phyloP scores from a whole-genome alignment of 2,113 vertebrate species.

The Albula glossodonta region DNA sequence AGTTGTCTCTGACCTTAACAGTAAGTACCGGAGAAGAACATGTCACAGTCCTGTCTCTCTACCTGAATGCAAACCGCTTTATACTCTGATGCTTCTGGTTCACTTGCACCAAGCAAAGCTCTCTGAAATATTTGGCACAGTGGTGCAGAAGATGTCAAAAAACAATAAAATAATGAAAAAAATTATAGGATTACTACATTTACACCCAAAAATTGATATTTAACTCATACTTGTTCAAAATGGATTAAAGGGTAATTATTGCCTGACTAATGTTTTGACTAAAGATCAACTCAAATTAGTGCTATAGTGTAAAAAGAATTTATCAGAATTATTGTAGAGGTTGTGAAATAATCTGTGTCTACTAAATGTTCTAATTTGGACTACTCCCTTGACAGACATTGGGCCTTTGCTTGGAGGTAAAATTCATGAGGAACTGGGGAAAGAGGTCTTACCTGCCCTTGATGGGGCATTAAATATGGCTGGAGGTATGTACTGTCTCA shows the following conservation, averaged over 20 bases:
- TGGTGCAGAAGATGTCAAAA: not conserved
- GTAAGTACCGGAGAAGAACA: slow-evolving; percentile 72
- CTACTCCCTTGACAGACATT: slow-evolving; percentile 70
- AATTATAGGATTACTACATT: not conserved
- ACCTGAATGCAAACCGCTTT: not conserved
- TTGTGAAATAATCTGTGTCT: not conserved
- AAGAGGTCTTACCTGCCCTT: slow-evolving; percentile 79
- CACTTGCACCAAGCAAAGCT: not conserved
- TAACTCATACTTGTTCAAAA: too few relatives aligned
- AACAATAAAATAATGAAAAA: not conserved
- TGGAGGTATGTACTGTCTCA: slow-evolving; percentile 72
- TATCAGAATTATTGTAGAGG: not conserved
- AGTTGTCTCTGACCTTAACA: slow-evolving; percentile 84
- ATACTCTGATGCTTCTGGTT: not conserved
- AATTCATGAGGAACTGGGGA: slow-evolving; percentile 77
- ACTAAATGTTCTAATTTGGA: not conserved
- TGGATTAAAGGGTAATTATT: too few relatives aligned
- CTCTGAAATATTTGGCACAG: not conserved
- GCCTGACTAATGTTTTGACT: too few relatives aligned
- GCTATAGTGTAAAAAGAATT: too few relatives aligned
- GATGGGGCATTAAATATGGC: slow-evolving; percentile 77
- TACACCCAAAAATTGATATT: not conserved
- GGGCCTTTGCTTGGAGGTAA: slow-evolving; percentile 76
- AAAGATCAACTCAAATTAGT: too few relatives aligned
- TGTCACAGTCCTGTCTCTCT: not conserved